These are phyloP conservation scores for Phoebastria nigripes DNA, from an alignment of 2,797 vertebrate species.

Conservation along the genomic window DNA sequence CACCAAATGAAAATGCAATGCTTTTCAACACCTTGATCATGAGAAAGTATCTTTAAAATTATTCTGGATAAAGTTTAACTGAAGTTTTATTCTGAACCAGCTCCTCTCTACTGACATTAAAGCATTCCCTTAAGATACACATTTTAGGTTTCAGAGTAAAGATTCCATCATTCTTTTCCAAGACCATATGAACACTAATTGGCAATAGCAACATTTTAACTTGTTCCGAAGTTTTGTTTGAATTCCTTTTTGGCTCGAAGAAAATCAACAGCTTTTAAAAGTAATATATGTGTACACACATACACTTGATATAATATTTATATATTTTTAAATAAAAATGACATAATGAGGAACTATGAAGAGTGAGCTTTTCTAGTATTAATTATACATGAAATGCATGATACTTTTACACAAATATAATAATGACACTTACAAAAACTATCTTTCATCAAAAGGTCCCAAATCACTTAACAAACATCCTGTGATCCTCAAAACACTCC, in stretches of 20 bases:
- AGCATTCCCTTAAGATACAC: background rate
- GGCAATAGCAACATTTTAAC: background rate
- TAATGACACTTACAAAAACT: background rate
- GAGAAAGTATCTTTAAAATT: constrained; percentile 32
- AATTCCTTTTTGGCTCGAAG: background rate
- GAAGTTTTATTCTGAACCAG: constrained; percentile 16
- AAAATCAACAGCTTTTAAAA: background rate
- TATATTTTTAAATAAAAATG: background rate
- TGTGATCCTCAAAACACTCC: background rate
- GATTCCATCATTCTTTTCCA: background rate
- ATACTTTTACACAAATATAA: background rate
- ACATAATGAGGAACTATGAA: background rate
- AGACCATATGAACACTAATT: background rate
- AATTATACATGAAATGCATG: background rate
- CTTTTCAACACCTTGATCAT: constrained; percentile 62
- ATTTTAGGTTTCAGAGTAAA: background rate
- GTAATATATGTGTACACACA: background rate
- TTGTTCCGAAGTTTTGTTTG: background rate
- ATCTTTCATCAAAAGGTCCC: background rate
- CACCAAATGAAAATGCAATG: constrained; percentile 70
- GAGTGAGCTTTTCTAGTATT: background rate
- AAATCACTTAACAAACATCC: background rate
- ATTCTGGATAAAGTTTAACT: constrained; percentile 16
- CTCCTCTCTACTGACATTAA: constrained; percentile 20
- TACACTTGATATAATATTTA: background rate